Base-by-base conservation (phyloP, 1,140 invertebrate species). In the Cryptotermes secundus region DNA sequence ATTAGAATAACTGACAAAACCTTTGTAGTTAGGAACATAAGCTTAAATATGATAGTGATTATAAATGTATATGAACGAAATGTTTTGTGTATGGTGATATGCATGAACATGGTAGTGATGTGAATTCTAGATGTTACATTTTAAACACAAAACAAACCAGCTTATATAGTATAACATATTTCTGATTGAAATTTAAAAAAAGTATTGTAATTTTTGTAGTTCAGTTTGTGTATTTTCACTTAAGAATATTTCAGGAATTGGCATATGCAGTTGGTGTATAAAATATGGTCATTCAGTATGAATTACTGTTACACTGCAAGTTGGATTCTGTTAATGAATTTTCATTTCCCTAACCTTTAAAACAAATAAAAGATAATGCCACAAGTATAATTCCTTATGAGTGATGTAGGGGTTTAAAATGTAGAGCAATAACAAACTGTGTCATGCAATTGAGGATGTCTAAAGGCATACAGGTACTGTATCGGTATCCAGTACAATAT, bases 301-400 rank as follows among this genome's bases (percentile, higher is more conserved):
- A 72, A 72, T 31, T 31, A 72, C 9, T 31, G 26, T 72, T 26
- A 72, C n/a, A 31, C 59, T 31, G 59, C n/a, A 72, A 59, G 1
- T n/a, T 72, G 1, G 59, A 72, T 10, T n/a, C 26, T 72, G n/a
- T 72, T 72, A 72, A 72, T 31, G 26, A 72, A n/a, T 72, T 59
- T 4, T 38, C 4, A 12, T 38, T 4, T 38, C 19, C 22, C 3
- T 49, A 49, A 49, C 45, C 22, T 49, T 49, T 59, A 31, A 72
- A 72, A 6, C n/a, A 72, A n/a, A 14, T 72, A 72, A 72, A 31
- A 72, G 59, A 72, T 72, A 72, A 72, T 72, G 59, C 26, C 26
- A 72, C 59, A 72, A 72, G 59, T 72, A 14, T 72, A 72, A 72
- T 72, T 72, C n/a, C n/a, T 72, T 72, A n/a, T 72, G n/a, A 31